Evolutionary conservation across 2,797 vertebrate genomes (phyloP), one percentile per base, ranked within the genome.

Genomic region (Sardinella longiceps): DNA sequence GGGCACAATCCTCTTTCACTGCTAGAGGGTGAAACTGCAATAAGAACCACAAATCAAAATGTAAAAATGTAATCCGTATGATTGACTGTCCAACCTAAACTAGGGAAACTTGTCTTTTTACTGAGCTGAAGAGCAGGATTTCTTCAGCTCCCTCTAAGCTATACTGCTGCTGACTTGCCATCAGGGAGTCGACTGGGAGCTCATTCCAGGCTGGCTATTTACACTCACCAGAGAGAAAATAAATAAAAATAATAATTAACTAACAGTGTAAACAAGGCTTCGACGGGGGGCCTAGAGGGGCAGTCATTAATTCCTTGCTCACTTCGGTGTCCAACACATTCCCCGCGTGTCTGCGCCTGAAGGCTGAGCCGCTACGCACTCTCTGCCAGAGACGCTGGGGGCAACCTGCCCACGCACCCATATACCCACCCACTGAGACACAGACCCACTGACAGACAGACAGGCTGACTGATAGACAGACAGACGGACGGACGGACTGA

Each of bases 191-290:
- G 66, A 33, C 66, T 20, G 30, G 2, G 20, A 37, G 30, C 70
- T 39, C 70, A 20, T 20, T 77, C 15, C 33, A 43, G 70, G 18
- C 70, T 77, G 28, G 7, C 5, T 43, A 20, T 77, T 77, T 77
- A 39, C 70, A 43, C 70, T 20, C 70, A 39, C 9, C 15, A 45
- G 37, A 83, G 23, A 70, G 33, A n/a, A 45, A 43, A 33, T n/a
- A 37, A 83, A 82, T 63, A 83, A 83, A 83, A 84, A 84, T 83
- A 86, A 86, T 86, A 86, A 86, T 86, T 86, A 86, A 86, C 82
- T 86, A 86, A 86, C 82, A 53, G 28, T 84, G 80, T 83, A 83
- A 84, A 86, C 85, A 83, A 84, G 83, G 56, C 30, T 56, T 84
- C 82, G 43, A 82, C 81, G 9, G 86, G 20, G 66, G 50, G 86